Evolutionary conservation across 1,140 invertebrate genomes (phyloP).

Genomic region (Apis mellifera): Amel_HAv3.1 CM009945.2:5134501-5135000

Average conservation of each 20-base stretch:
- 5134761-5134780: conserved; percentile 10
- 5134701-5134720: conserved; percentile 35
- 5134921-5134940: too few species aligned
- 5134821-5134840: neutral
- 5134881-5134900: neutral
- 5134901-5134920: too few species aligned
- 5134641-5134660: neutral
- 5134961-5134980: too few species aligned
- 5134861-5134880: neutral
- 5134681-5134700: conserved; percentile 39
- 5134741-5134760: conserved; percentile 12
- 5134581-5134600: neutral
- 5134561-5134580: neutral
- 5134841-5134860: neutral
- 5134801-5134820: neutral
- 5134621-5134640: neutral
- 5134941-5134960: too few species aligned
- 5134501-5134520: conserved; percentile 26
- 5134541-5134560: neutral
- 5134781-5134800: neutral
- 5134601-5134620: conserved; percentile 12
- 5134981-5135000: too few species aligned
- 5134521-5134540: neutral
- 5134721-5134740: neutral
- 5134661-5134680: conserved; percentile 46